phyloP scores from a whole-genome alignment of 2,113 vertebrate genomes.

The Engraulis encrasicolus region DNA sequence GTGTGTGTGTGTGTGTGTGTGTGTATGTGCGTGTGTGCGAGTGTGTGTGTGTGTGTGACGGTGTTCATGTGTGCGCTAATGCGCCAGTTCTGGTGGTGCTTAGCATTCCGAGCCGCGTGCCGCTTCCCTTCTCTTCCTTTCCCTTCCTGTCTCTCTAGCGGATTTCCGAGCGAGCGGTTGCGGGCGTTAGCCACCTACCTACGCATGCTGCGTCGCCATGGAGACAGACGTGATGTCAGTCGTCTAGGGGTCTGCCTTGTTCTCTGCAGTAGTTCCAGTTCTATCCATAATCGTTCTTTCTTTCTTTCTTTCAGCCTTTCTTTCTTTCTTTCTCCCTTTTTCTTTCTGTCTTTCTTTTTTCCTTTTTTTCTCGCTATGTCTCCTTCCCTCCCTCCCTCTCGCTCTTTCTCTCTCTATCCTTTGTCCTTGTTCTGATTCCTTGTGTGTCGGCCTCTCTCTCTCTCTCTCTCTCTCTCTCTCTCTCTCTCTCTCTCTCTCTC shows the following conservation, averaged over 20 bases:
- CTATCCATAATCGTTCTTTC: background rate
- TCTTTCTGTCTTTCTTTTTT: background rate
- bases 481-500: background rate
- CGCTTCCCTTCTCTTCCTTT: no score
- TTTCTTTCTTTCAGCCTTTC: background rate
- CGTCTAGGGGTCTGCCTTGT: slow-evolving; percentile 51
- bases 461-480: background rate
- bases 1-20: slow-evolving; percentile 37
- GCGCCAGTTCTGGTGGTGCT: slow-evolving; percentile 42
- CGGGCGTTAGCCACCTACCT: slow-evolving; percentile 54
- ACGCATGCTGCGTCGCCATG: slow-evolving; percentile 71
- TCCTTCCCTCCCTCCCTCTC: background rate
- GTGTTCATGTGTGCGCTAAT: background rate
- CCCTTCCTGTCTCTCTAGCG: slow-evolving; percentile 69
- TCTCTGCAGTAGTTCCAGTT: background rate
- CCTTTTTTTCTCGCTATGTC: background rate
- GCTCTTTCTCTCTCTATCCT: background rate
- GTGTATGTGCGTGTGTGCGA: background rate
- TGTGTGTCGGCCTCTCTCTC: background rate
- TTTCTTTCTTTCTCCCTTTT: background rate
- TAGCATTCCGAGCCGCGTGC: slow-evolving; percentile 69
- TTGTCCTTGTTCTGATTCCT: no score
- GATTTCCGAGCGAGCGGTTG: no score
- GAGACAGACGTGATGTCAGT: slow-evolving; percentile 80
- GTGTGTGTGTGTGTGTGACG: background rate